These are phyloP conservation scores for Brevimyrus niger DNA, from an alignment of 2,113 vertebrate species.

Conservation along the genomic window DNA sequence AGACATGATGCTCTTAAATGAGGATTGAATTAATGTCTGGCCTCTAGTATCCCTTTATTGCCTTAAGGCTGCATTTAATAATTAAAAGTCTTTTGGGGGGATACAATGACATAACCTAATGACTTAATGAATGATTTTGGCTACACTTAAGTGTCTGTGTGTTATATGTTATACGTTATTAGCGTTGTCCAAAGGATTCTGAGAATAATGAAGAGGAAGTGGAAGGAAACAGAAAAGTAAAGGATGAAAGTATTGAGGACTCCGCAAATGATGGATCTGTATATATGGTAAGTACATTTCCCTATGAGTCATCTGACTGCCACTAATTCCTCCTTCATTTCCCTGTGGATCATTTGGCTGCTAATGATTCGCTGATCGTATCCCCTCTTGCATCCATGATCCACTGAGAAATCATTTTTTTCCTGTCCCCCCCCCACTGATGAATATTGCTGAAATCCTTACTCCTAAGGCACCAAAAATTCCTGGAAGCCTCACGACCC, in stretches of 20 bases:
- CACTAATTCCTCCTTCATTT: background rate
- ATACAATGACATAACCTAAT: background rate
- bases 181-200: conserved; percentile 9
- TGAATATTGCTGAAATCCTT: background rate
- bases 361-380: background rate
- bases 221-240: background rate
- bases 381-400: background rate
- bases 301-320: background rate
- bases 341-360: background rate
- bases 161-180: background rate
- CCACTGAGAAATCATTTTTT: background rate
- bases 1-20: background rate
- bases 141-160: background rate
- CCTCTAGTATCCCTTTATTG: background rate
- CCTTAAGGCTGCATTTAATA: background rate
- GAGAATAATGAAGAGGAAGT: background rate
- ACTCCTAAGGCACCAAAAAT: background rate
- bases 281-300: conserved; percentile 31
- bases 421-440: background rate
- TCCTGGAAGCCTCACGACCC: background rate
- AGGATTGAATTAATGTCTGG: background rate
- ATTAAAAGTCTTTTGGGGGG: background rate
- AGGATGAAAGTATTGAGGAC: background rate
- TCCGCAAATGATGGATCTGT: conserved; percentile 16
- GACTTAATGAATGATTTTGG: background rate